Percentiles rank a stretch among this genome's conserved stretches.
phyloP scores from a whole-genome alignment of 2,113 vertebrate species.

The Neogale vison region DNA sequence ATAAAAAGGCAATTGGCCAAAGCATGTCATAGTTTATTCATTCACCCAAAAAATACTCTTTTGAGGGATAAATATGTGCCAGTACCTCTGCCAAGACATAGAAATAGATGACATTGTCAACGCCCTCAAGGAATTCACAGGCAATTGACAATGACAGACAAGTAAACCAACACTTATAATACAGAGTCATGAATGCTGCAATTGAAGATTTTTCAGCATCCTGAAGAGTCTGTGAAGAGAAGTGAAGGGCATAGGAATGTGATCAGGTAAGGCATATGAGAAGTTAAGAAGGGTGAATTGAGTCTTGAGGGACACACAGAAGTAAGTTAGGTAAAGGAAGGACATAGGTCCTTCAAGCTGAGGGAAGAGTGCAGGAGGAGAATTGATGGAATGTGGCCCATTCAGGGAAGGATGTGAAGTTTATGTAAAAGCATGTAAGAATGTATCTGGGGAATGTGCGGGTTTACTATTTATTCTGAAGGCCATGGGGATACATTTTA shows the following conservation, averaged over 20 bases:
- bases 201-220: neutral
- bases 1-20: constrained; percentile 5
- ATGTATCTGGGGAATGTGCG: neutral
- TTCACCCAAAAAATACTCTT: constrained; percentile 45
- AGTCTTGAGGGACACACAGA: neutral
- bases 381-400: neutral
- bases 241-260: neutral
- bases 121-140: constrained; percentile 18
- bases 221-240: constrained; percentile 10
- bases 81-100: constrained; percentile 17
- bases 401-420: neutral
- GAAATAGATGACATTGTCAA: constrained; percentile 44
- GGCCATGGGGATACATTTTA: neutral
- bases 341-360: neutral
- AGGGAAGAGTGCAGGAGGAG: neutral
- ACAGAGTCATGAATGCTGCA: neutral
- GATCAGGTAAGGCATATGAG: neutral
- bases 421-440: neutral
- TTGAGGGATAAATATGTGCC: constrained; percentile 44
- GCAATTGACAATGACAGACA: constrained; percentile 32
- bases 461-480: constrained; percentile 29
- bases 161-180: constrained; percentile 38
- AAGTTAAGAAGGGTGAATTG: neutral
- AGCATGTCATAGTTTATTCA: constrained; percentile 29
- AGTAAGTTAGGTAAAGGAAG: neutral